phyloP scores from a whole-genome alignment of 1,140 invertebrate species.

The Orussus abietinus region DNA sequence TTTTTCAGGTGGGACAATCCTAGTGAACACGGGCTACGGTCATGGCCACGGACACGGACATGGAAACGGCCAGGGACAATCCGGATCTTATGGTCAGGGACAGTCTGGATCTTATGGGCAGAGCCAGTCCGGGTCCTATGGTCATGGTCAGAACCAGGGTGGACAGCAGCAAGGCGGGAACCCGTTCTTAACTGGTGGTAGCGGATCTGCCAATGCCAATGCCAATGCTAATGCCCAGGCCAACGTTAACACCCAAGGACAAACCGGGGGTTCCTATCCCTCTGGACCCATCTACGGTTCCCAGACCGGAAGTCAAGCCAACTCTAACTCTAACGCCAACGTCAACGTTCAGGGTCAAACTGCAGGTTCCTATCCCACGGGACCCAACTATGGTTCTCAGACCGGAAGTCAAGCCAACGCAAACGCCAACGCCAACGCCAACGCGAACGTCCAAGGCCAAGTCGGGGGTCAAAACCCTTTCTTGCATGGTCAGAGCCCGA shows the following conservation, averaged over 20 bases:
- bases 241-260: neutral
- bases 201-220: constrained; percentile 11
- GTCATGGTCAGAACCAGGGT: too few relatives aligned
- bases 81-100: too few relatives aligned
- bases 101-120: too few relatives aligned
- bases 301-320: neutral
- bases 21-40: too few relatives aligned
- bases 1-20: too few relatives aligned
- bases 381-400: neutral
- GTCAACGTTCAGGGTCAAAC: constrained; percentile 18
- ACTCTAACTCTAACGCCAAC: constrained; percentile 9
- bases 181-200: constrained; percentile 16
- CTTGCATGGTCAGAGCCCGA: too few relatives aligned
- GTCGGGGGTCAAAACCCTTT: neutral
- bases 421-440: constrained; percentile 8
- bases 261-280: neutral
- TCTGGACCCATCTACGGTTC: neutral
- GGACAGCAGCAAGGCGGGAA: constrained; percentile 9
- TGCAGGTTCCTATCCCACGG: neutral
- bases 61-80: neutral
- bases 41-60: constrained; percentile 7
- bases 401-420: constrained; percentile 8
- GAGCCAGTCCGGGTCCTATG: too few relatives aligned
- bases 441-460: constrained; percentile 6
- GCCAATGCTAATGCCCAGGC: constrained; percentile 13